Evolutionary conservation across 2,888 invertebrate genomes (phyloP).

Genomic region (Elmis aenea): DNA sequence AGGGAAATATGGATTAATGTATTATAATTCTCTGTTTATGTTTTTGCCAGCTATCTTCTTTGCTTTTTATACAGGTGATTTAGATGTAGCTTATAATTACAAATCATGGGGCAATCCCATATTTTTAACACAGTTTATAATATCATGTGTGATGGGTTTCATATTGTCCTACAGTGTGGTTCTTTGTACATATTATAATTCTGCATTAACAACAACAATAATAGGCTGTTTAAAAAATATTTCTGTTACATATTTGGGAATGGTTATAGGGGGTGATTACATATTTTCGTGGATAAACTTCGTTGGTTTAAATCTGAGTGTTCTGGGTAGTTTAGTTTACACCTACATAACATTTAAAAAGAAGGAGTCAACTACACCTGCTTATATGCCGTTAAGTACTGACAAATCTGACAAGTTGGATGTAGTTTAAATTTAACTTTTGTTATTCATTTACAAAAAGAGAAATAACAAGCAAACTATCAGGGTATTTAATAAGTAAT

Average conservation of each 20-base stretch:
- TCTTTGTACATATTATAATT: constrained; percentile 92
- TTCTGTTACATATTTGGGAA: constrained; percentile 94
- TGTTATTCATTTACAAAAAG: constrained; percentile 7
- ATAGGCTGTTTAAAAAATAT: constrained; percentile 98
- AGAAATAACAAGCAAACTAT: neutral
- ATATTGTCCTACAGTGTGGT: constrained; percentile 92
- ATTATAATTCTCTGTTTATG: constrained; percentile 89
- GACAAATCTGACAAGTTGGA: constrained; percentile 42
- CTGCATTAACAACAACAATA: constrained; percentile 97
- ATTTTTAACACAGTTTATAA: constrained; percentile 75
- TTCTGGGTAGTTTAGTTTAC: constrained; percentile 77
- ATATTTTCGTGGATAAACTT: constrained; percentile 93
- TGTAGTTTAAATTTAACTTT: constrained; percentile 40
- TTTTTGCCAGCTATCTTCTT: constrained; percentile 67
- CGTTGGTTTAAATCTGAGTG: constrained; percentile 92
- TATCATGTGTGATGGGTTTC: constrained; percentile 97
- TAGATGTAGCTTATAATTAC: constrained; percentile 61
- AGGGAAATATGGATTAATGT: constrained; percentile 89
- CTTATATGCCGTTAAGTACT: constrained; percentile 35
- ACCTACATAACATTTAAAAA: constrained; percentile 80
- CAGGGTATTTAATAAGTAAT: constrained; percentile 5
- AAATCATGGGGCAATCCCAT: constrained; percentile 68
- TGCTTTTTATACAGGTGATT: constrained; percentile 72
- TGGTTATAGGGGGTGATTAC: constrained; percentile 98
- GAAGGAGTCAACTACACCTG: constrained; percentile 45